Base-by-base conservation (phyloP, 2,113 vertebrate genomes). In the Leucoraja erinaceus region DNA sequence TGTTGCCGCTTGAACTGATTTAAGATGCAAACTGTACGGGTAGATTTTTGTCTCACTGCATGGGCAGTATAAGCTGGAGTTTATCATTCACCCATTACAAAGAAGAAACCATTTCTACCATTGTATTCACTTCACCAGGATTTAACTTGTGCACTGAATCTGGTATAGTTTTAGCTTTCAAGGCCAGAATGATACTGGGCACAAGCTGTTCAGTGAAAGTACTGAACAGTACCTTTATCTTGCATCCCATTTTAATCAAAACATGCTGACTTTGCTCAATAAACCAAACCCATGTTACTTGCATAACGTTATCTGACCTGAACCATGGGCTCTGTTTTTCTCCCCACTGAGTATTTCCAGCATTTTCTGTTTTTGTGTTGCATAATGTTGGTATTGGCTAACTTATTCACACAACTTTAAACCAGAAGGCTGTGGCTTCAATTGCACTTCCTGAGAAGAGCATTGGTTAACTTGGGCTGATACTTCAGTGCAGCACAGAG, bases 21-120 rank as follows among this genome's bases (percentile, higher is more conserved):
- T 86, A 31, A 63, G 11, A 88, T 88, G 59, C 59, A 88, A 88
- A 84, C n/a, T 84, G 59, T 84, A 88, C 25, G 59, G 83, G 59
- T n/a, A n/a, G 31, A 31, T 88, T 88, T 61, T 88, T n/a, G 14
- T 88, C n/a, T 88, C 1, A 88, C 10, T 88, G 25, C 16, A 31
- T 31, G 28, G 12, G 12, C n/a, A 88, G 28, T 88, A 88, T 63
- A 63, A 5, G 31, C 54, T 10, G 63, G 59, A 66, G 83, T 31
- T 12, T n/a, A 86, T 86, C 56, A 63, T 16, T 14, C 59, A 66
- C 25, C 28, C 14, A 88, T 66, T 66, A 18, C n/a, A 28, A 14
- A 7, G 20, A 18, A 1, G 0, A 14, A 84, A 84, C 14, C 11
- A 79, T 47, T 47, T 33, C 5, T 38, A 38, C 12, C 33, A 79